Evolutionary conservation across 2,113 vertebrate genomes (phyloP).

Genomic region (Aptenodytes forsteri): DNA sequence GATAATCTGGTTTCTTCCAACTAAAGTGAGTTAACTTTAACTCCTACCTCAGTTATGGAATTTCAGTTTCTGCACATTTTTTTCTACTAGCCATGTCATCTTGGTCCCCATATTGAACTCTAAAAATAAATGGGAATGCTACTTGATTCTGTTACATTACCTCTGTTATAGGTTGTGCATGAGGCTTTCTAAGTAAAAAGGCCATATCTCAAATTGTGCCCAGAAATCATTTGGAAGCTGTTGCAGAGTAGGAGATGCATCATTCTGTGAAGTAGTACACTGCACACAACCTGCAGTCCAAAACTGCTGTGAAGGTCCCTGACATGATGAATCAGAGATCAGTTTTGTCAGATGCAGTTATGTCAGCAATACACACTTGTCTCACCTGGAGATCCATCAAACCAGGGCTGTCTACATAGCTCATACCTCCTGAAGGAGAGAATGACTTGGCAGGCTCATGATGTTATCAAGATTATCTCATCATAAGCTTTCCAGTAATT

Average conservation of each 20-base stretch:
- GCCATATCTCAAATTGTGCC: neutral
- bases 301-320: neutral
- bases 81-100: neutral
- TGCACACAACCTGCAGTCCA: neutral
- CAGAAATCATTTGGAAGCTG: neutral
- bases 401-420: neutral
- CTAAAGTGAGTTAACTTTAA: neutral
- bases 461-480: neutral
- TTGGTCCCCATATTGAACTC: neutral
- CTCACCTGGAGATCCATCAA: neutral
- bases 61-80: neutral
- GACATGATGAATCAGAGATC: neutral
- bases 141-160: neutral
- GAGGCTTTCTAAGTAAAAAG: neutral
- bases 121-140: neutral
- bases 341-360: neutral
- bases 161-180: neutral
- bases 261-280: fast-evolving
- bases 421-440: neutral
- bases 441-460: neutral
- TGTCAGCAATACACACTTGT: neutral
- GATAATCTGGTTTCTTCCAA: neutral
- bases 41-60: neutral
- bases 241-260: neutral
- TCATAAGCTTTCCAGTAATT: neutral